Evolutionary conservation across 2,797 vertebrate species (phyloP), one percentile per base, ranked within the genome.

Genomic region (Hafferia zeledoni): DNA sequence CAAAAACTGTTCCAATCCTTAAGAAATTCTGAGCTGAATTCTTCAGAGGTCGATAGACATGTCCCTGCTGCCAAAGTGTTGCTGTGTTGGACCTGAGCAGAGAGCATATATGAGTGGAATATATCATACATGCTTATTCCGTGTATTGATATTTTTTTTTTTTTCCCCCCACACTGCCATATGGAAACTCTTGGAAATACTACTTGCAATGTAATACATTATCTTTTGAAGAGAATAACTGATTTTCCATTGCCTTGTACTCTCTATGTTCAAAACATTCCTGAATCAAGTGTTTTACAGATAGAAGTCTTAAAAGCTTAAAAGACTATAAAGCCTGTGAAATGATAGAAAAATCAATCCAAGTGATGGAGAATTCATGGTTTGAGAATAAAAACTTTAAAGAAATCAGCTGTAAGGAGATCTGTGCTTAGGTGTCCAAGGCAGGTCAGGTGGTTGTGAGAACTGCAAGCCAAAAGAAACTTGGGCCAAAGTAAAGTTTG

Each of bases 1-100:
- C 3, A 81, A 75, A 78, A 86, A 4, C 15, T 43, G 1, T 13
- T 83, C 49, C 52, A 86, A 33, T 20, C 6, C 47, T 30, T 46
- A 70, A 41, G 16, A 37, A 68, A 57, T 13, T 47, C n/a, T 4
- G 17, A 80, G 30, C 0, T 13, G 6, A 25, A 14, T 27, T 77
- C 35, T 44, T 74, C 44, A 22, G n/a, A 64, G 19, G 28, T 0
- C 82, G 16, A 39, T 0, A 87, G 17, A 37, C 3, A 1, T 1
- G 14, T 30, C 12, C 18, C 31, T 43, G 28, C 67, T 91, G 79
- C 30, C 15, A 18, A 68, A 61, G 30, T 2, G 61, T 39, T 83
- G 44, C 14, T 28, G 16, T 50, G n/a, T 37, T 65, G 39, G 31
- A 39, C 69, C 30, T 33, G 27, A 78, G 56, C 33, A 31, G n/a